These are phyloP conservation scores for Greenwoodochromis staneri DNA, from an alignment of 2,113 vertebrate species.

Conservation along the genomic window DNA sequence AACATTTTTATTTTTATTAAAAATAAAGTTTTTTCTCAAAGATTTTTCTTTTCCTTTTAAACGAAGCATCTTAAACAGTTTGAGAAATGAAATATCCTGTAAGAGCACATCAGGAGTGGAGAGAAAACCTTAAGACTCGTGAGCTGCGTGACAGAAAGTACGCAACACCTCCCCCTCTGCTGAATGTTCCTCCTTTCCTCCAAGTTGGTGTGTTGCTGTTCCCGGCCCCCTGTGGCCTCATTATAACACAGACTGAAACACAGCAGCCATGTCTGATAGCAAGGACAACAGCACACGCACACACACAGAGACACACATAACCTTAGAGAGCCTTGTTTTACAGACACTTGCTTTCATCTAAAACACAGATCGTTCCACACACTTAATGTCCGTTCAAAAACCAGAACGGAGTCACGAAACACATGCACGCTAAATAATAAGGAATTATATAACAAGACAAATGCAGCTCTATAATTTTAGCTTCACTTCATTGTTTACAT, in stretches of 20 bases:
- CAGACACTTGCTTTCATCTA: not conserved
- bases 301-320: not conserved
- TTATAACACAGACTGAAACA: slow-evolving; percentile 56
- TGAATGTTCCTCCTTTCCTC: not conserved
- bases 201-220: not conserved
- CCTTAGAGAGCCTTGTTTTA: not conserved
- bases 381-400: not conserved
- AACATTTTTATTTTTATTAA: not conserved
- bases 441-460: not conserved
- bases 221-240: slow-evolving; percentile 67
- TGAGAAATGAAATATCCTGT: not conserved
- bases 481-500: not conserved
- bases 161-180: not conserved
- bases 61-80: not conserved
- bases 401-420: not conserved
- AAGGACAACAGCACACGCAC: not conserved
- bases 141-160: not conserved
- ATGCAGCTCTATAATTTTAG: not conserved
- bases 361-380: not conserved
- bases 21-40: not conserved
- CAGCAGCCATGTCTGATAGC: slow-evolving; percentile 11
- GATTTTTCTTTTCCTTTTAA: not conserved
- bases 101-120: not conserved
- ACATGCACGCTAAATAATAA: not conserved
- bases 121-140: not conserved